A percentile compares a stretch with the other conserved stretches of the same genome.
Conservation (phyloP, 2,113 vertebrate genomes). For the Nesoenas mayeri region DNA sequence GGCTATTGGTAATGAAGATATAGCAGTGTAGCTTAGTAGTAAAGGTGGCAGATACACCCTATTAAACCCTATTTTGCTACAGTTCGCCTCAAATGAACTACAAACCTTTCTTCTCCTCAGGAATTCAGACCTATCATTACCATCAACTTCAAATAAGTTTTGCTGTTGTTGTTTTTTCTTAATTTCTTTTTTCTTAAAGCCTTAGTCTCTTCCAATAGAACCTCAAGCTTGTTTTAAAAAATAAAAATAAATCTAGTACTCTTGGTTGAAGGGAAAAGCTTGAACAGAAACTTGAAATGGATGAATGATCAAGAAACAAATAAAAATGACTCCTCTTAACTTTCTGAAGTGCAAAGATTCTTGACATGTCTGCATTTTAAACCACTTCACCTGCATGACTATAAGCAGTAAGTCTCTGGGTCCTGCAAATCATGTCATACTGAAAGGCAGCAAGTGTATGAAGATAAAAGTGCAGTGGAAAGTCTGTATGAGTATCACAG, state of each 20-base stretch:
- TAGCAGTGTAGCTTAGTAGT: not conserved
- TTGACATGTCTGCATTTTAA: not conserved
- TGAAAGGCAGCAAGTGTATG: not conserved
- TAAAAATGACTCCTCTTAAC: not conserved
- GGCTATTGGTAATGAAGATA: not conserved
- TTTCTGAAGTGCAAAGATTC: not conserved
- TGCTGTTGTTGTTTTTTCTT: not conserved
- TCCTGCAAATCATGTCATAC: too few relatives aligned
- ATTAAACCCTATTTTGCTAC: not conserved
- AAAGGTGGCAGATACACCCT: not conserved
- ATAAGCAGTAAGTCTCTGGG: not conserved
- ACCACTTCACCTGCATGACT: not conserved
- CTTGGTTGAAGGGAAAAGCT: not conserved
- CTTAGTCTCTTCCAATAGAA: not conserved
- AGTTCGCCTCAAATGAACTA: not conserved
- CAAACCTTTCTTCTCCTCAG: not conserved
- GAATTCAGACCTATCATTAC: not conserved
- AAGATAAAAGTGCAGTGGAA: fast-evolving
- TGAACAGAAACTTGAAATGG: not conserved
- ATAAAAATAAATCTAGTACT: not conserved
- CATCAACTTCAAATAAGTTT: not conserved
- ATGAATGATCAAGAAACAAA: not conserved
- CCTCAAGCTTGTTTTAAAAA: not conserved
- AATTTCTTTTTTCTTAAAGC: not conserved
- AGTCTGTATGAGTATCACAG: not conserved